Conservation (phyloP, 2,888 invertebrate species). For the Girardia tigrina region DNA sequence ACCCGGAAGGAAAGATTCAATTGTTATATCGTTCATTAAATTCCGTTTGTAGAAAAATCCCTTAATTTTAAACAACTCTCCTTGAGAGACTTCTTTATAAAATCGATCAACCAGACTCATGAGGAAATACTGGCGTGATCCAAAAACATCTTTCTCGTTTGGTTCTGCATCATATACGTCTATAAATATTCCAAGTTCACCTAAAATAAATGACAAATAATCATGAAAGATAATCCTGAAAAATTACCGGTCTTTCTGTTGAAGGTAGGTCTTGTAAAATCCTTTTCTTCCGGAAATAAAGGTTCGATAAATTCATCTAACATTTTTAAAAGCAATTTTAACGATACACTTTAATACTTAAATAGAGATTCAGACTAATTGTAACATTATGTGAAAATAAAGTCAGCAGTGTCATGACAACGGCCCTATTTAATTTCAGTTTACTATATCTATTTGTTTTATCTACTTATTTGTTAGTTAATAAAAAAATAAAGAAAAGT, state of each 20-base stretch:
- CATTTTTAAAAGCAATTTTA: neutral
- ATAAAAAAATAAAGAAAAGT: too few relatives aligned
- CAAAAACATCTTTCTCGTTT: neutral
- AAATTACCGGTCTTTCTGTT: neutral
- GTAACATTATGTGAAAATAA: neutral
- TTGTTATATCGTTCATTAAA: slow-evolving; percentile 11
- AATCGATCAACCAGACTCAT: slow-evolving; percentile 18
- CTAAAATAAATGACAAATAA: neutral
- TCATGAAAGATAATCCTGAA: neutral
- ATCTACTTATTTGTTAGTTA: neutral
- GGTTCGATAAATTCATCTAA: slow-evolving; percentile 19
- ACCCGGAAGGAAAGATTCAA: slow-evolving; percentile 18
- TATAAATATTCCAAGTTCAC: slow-evolving; percentile 9
- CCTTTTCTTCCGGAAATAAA: slow-evolving; percentile 10
- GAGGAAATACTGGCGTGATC: slow-evolving; percentile 29
- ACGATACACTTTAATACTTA: neutral
- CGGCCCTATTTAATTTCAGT: slow-evolving; percentile 15
- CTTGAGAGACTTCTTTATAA: neutral
- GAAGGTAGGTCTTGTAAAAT: slow-evolving; percentile 1
- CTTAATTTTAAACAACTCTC: slow-evolving; percentile 21
- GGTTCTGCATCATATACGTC: slow-evolving; percentile 26
- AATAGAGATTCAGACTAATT: neutral
- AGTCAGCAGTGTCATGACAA: neutral
- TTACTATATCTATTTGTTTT: neutral
- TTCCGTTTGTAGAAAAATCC: slow-evolving; percentile 25